These are phyloP conservation scores for Umimayanthus kanabou DNA, from an alignment of 92 coral and sea anemone species.

Conservation along the genomic window DNA sequence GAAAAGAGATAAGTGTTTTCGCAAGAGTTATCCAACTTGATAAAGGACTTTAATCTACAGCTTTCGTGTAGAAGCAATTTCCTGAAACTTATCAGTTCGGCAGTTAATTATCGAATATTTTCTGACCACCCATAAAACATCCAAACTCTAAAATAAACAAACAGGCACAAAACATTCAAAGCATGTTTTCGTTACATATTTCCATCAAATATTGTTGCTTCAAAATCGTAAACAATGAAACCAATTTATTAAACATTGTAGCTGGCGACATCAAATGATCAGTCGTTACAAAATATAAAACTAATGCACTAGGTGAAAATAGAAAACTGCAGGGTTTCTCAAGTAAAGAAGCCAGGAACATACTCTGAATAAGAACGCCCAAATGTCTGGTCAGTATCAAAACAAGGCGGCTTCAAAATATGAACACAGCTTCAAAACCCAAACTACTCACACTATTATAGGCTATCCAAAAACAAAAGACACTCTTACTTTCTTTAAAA, in stretches of 20 bases:
- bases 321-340: neutral
- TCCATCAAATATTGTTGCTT: neutral
- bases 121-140: slow-evolving; percentile 9
- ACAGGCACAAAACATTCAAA: neutral
- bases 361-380: neutral
- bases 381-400: neutral
- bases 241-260: neutral
- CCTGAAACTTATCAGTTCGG: slow-evolving; percentile 5
- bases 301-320: neutral
- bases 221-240: neutral
- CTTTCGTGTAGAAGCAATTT: neutral
- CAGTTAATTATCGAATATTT: slow-evolving; percentile 6
- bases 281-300: neutral
- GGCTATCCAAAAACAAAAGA: neutral
- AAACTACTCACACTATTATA: neutral
- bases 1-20: neutral
- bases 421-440: neutral
- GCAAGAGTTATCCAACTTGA: neutral
- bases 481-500: neutral
- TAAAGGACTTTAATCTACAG: slow-evolving; percentile 4
- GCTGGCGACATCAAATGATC: neutral
- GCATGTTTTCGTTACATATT: slow-evolving; percentile 1
- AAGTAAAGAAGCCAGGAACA: too few relatives aligned
- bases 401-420: neutral
- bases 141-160: neutral